Evolutionary conservation across 2,113 vertebrate species (phyloP).

Genomic region (Aphyosemion australe): DNA sequence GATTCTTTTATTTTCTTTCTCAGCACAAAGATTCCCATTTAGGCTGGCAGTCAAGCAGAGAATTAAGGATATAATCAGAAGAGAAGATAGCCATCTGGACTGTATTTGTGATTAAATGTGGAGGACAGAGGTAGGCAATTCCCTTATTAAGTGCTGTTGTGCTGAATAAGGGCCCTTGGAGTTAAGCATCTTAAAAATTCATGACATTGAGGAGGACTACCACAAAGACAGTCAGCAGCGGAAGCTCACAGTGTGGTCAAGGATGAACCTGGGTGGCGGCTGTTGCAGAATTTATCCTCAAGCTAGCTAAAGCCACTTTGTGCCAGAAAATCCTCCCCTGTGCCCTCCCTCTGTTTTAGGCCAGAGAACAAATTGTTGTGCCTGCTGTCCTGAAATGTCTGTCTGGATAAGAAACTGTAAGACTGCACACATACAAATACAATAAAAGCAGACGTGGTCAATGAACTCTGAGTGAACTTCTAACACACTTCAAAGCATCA

Average conservation of each 20-base stretch:
- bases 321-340: background rate
- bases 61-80: constrained; percentile 64
- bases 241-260: constrained; percentile 27
- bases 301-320: constrained; percentile 31
- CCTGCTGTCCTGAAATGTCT: constrained; percentile 12
- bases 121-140: constrained; percentile 58
- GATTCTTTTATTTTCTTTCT: constrained; percentile 47
- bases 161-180: constrained; percentile 68
- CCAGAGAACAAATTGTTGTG: constrained; percentile 19
- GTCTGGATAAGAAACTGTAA: background rate
- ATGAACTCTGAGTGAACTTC: constrained; percentile 60
- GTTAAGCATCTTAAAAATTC: constrained; percentile 76
- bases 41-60: constrained; percentile 55
- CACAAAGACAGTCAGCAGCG: constrained; percentile 43
- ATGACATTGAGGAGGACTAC: constrained; percentile 65
- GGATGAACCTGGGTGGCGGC: constrained; percentile 12
- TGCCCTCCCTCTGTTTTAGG: constrained; percentile 11
- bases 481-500: constrained; percentile 55
- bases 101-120: constrained; percentile 62
- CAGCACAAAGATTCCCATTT: constrained; percentile 43
- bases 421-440: constrained; percentile 12
- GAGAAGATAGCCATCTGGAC: constrained; percentile 65
- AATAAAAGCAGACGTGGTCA: constrained; percentile 45
- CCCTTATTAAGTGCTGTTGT: constrained; percentile 69
- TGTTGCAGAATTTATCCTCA: constrained; percentile 46